Evolutionary conservation across 2,888 invertebrate genomes (phyloP).

Genomic region (Ennomos fuscantarius): DNA sequence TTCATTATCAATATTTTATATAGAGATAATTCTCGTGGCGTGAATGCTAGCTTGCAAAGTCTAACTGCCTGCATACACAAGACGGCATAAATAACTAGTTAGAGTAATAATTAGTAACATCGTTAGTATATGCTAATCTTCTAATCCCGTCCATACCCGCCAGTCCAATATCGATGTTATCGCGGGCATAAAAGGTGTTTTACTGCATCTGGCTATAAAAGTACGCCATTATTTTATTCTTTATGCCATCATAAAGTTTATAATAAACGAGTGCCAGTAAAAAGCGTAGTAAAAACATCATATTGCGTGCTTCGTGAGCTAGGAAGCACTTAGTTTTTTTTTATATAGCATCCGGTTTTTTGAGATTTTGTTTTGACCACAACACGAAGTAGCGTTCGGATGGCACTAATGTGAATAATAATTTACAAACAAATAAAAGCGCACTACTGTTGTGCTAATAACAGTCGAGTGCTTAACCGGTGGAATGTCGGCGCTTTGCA

Average conservation of each 20-base stretch:
- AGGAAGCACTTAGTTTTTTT: constrained; percentile 51
- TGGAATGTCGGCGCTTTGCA: no score
- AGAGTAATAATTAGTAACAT: constrained; percentile 1
- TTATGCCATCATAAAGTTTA: constrained; percentile 80
- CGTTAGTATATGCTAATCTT: constrained; percentile 3
- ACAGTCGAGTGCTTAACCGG: no score
- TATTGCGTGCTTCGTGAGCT: constrained; percentile 59
- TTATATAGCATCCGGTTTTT: constrained; percentile 38
- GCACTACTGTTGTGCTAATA: no score
- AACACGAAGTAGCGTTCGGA: no score
- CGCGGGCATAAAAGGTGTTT: constrained; percentile 76
- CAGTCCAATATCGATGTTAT: constrained; percentile 36
- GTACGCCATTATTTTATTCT: constrained; percentile 78
- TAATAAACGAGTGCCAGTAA: constrained; percentile 78
- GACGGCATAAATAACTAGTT: no score
- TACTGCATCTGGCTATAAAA: constrained; percentile 78
- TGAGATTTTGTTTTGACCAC: constrained; percentile 32
- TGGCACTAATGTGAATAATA: no score
- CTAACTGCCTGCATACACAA: no score
- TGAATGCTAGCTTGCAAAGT: no score
- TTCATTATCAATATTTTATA: no score
- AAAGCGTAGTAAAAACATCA: constrained; percentile 65
- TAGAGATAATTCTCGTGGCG: no score
- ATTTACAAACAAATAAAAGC: no score
- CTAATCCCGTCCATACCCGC: constrained; percentile 15